phyloP scores from a whole-genome alignment of 2,797 vertebrate species.

The Benthosema pterotum region DNA sequence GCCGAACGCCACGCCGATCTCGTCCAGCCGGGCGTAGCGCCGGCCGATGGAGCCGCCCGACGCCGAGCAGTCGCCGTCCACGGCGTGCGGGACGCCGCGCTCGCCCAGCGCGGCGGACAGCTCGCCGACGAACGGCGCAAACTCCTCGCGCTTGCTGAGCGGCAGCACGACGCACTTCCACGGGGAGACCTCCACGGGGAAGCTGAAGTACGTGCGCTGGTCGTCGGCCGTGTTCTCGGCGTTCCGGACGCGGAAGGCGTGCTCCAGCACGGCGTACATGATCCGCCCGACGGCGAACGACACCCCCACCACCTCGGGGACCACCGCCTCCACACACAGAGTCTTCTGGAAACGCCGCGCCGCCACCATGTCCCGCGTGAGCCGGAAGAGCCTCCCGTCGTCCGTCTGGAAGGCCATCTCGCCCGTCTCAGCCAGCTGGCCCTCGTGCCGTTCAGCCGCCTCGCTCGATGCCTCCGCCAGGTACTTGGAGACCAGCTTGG shows the following conservation, averaged over 20 bases:
- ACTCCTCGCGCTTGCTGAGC: slow-evolving; percentile 97
- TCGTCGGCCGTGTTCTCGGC: slow-evolving; percentile 74
- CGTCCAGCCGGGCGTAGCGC: slow-evolving; percentile 94
- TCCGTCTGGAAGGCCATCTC: slow-evolving; percentile 94
- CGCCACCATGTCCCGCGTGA: slow-evolving; percentile 94
- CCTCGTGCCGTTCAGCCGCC: slow-evolving; percentile 90
- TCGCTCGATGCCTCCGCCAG: slow-evolving; percentile 81
- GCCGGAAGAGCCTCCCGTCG: slow-evolving; percentile 91
- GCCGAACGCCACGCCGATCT: slow-evolving; percentile 95
- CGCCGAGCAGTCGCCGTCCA: slow-evolving; percentile 94
- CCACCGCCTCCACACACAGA: slow-evolving; percentile 93
- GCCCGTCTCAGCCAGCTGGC: slow-evolving; percentile 87
- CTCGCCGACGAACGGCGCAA: slow-evolving; percentile 92
- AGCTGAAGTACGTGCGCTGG: slow-evolving; percentile 96
- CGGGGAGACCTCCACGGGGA: slow-evolving; percentile 92
- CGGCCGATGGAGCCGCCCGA: slow-evolving; percentile 97
- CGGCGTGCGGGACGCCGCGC: slow-evolving; percentile 91
- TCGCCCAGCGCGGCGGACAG: slow-evolving; percentile 93
- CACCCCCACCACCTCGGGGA: slow-evolving; percentile 96
- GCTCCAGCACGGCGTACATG: slow-evolving; percentile 97
- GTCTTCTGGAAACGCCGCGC: slow-evolving; percentile 97
- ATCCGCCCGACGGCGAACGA: slow-evolving; percentile 97
- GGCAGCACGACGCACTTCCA: slow-evolving; percentile 98
- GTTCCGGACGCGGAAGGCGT: slow-evolving; percentile 93
- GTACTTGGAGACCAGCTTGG: slow-evolving; percentile 92